Base-by-base conservation (phyloP, 2,888 invertebrate species). In the Mechanitis mazaeus region DNA sequence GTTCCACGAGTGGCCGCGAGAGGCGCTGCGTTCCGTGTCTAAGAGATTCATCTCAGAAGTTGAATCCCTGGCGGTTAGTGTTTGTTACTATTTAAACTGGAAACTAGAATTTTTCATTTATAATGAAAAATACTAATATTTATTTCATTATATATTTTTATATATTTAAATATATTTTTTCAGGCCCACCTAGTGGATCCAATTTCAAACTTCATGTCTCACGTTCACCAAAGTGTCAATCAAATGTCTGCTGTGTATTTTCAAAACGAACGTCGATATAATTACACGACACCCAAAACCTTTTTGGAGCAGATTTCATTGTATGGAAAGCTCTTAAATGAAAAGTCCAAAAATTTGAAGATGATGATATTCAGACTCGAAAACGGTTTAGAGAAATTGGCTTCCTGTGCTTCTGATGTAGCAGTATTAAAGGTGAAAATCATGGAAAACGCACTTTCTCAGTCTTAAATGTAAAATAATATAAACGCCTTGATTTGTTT, bases 1-100 rank as follows among this genome's bases (percentile, higher is more conserved):
- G 98, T 98, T 98, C 86, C 97, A 98, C 80, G 96, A 97, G 77
- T 98, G 98, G 98, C 98, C 98, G 0, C 92, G 93, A 75, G 95
- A 97, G 77, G 98, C 98, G 42, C 87, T 98, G 73, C 92, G 95
- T 67, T 97, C 97, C 45, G 98, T 98, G 1, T 97, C 97, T 11
- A 91, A 91, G 69, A 91, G 95, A 65, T 98, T 98, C 81, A 89
- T 97, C 45, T 88, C 93, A 5, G 95, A 96, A 79, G 93, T 96
- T 20, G 93, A 94, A 64, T 91, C 94, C 11, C 84, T 98, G 60
- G 94, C 95, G 71, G 94, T 95, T 83, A 56, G 55, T 47, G n/a
- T 6, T 42, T 35, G n/a, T 38, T 9, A n/a, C n/a, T 20, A 20
- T 50, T 7, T 50, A 50, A 2, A n/a, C n/a, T 20, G 20, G 20